Evolutionary conservation across 2,888 invertebrate genomes (phyloP).

Genomic region (Epicampocera succincta): DNA sequence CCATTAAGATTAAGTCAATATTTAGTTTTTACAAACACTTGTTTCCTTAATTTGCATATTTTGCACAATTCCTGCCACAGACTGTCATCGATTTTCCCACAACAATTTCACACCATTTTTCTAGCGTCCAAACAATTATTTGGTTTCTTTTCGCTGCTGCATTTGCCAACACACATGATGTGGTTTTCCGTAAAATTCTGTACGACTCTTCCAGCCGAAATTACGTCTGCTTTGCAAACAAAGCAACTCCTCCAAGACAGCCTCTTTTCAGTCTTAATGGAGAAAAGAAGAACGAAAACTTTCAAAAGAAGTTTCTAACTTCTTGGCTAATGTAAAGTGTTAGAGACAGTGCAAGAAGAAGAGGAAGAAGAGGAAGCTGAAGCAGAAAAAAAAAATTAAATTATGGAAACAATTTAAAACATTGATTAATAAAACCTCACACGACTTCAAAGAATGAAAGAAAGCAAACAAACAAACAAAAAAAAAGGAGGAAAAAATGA

Average conservation of each 20-base stretch:
- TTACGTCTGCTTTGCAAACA: conserved; percentile 59
- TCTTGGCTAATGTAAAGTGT: neutral
- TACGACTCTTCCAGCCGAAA: conserved; percentile 11
- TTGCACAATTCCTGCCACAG: neutral
- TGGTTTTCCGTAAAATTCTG: conserved; percentile 8
- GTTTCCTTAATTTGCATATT: neutral
- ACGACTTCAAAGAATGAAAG: conserved; percentile 69
- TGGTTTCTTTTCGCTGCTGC: neutral
- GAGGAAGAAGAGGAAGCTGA: too few species aligned
- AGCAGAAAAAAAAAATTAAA: conserved; percentile 62
- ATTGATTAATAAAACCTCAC: conserved; percentile 80
- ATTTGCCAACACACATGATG: conserved; percentile 26
- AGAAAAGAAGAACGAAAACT: conserved; percentile 16
- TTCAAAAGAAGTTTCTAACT: conserved; percentile 11
- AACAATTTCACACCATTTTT: conserved; percentile 39
- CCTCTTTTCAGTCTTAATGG: conserved; percentile 57
- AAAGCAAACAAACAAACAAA: conserved; percentile 17
- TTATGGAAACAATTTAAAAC: conserved; percentile 70
- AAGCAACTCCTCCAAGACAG: conserved; percentile 65
- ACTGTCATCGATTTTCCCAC: conserved; percentile 29
- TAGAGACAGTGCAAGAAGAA: too few species aligned
- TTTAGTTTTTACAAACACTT: neutral
- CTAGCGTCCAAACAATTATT: neutral
- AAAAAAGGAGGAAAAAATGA: conserved; percentile 12
- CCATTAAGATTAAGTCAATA: too few species aligned